A percentile compares a stretch with the other conserved stretches of the same genome.
Conservation (phyloP, 1,140 invertebrate species). For the Lucilia sericata region DNA sequence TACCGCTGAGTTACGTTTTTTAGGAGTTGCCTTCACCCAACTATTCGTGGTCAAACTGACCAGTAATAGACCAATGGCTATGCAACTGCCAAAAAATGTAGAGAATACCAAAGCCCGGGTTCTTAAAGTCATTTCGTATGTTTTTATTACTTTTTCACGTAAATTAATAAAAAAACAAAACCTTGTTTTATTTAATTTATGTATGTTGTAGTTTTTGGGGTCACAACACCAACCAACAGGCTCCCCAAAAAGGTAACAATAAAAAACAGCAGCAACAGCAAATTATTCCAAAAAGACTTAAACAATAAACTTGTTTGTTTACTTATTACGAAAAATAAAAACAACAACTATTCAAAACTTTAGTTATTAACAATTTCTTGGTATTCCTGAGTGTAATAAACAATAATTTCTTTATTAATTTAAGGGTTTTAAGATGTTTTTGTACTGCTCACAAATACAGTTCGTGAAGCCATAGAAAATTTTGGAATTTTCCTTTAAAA, state of each 20-base stretch:
- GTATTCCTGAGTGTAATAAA: not conserved
- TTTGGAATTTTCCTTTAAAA: slow-evolving; percentile 7
- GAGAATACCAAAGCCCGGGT: slow-evolving; percentile 78
- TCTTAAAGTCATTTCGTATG: slow-evolving; percentile 58
- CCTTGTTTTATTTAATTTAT: not conserved
- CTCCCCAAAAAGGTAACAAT: not conserved
- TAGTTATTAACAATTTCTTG: not conserved
- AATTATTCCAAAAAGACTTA: slow-evolving; percentile 20
- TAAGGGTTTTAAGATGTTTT: not conserved
- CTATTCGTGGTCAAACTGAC: slow-evolving; percentile 88
- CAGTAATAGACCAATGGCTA: slow-evolving; percentile 84
- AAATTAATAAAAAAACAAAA: slow-evolving; percentile 13
- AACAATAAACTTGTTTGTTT: slow-evolving; percentile 32
- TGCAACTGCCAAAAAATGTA: slow-evolving; percentile 87
- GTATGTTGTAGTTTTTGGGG: not conserved
- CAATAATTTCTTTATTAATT: not conserved
- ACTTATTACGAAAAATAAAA: not conserved
- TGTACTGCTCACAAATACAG: not conserved
- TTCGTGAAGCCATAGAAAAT: slow-evolving; percentile 26
- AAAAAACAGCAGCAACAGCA: not conserved
- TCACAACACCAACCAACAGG: not conserved
- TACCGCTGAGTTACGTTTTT: slow-evolving; percentile 73
- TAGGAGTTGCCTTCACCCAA: slow-evolving; percentile 86
- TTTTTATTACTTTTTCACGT: not conserved
- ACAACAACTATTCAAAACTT: not conserved